These are phyloP conservation scores for Hippocampus guttulatus DNA, from an alignment of 2,113 vertebrate genomes.

Conservation along the genomic window DNA sequence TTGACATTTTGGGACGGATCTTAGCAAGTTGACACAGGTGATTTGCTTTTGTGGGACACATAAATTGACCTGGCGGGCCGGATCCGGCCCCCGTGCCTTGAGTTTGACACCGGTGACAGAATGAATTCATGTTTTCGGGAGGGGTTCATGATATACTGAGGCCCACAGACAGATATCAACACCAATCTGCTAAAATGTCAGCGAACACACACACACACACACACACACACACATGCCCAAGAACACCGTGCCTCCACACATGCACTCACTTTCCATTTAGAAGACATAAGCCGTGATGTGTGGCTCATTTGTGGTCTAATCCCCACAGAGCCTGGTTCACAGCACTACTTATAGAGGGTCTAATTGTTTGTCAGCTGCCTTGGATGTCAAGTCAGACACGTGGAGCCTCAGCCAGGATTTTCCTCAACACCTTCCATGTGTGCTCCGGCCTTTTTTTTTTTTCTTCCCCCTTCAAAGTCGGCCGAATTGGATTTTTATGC, in stretches of 20 bases:
- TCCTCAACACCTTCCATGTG: slow-evolving; percentile 60
- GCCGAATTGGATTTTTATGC: slow-evolving; percentile 67
- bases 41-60: too few relatives aligned
- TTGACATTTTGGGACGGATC: too few relatives aligned
- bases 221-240: slow-evolving; percentile 44
- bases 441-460: slow-evolving; percentile 26
- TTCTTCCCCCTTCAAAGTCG: slow-evolving; percentile 38
- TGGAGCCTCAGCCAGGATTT: slow-evolving; percentile 61
- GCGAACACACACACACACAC: slow-evolving; percentile 39
- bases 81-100: too few relatives aligned
- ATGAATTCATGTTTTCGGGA: slow-evolving; percentile 33
- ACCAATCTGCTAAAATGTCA: slow-evolving; percentile 60
- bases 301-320: slow-evolving; percentile 64
- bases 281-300: slow-evolving; percentile 56
- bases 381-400: slow-evolving; percentile 60
- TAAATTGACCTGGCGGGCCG: too few relatives aligned
- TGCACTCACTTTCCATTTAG: slow-evolving; percentile 38
- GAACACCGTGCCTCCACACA: slow-evolving; percentile 24
- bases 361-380: slow-evolving; percentile 69
- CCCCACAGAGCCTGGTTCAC: slow-evolving; percentile 56
- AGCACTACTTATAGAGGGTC: slow-evolving; percentile 51
- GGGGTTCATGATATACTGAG: slow-evolving; percentile 44
- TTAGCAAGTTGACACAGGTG: too few relatives aligned
- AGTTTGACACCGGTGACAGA: neutral
- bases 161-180: slow-evolving; percentile 45